Conservation (phyloP, 2,888 invertebrate genomes). For the Deilephila elpenor region DNA sequence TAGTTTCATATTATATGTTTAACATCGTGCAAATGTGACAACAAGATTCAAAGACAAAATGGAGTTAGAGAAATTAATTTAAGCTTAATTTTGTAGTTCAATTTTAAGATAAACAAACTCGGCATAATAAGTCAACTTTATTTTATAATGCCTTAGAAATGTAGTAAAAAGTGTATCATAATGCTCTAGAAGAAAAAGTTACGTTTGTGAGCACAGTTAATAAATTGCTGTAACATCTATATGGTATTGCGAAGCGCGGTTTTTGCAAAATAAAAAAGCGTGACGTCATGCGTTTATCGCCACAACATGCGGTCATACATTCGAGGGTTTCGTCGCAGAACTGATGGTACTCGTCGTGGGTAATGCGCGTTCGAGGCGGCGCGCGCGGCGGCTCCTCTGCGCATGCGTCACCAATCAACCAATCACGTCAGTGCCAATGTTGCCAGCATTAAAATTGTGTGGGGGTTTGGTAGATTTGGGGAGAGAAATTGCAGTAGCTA, state of each 20-base stretch:
- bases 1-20: background rate
- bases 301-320: conserved; percentile 84
- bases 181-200: conserved; percentile 6
- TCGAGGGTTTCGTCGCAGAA: conserved; percentile 92
- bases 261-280: conserved; percentile 61
- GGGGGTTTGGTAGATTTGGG: conserved; percentile 11
- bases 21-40: background rate
- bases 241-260: conserved; percentile 30
- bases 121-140: background rate
- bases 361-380: conserved; percentile 83
- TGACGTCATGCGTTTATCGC: conserved; percentile 60
- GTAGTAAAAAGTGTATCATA: conserved; percentile 14
- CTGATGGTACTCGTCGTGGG: conserved; percentile 91
- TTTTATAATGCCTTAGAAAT: background rate
- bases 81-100: background rate
- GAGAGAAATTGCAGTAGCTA: conserved; percentile 5
- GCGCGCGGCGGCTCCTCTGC: conserved; percentile 74
- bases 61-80: background rate
- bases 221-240: conserved; percentile 9
- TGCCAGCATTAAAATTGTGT: conserved; percentile 26
- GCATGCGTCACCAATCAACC: conserved; percentile 44
- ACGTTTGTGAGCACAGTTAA: conserved; percentile 4
- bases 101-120: background rate
- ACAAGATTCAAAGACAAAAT: background rate
- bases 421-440: conserved; percentile 36